Evolutionary conservation across 2,797 vertebrate genomes (phyloP), one percentile per base, ranked within the genome.

Genomic region (Graptemys geographica): DNA sequence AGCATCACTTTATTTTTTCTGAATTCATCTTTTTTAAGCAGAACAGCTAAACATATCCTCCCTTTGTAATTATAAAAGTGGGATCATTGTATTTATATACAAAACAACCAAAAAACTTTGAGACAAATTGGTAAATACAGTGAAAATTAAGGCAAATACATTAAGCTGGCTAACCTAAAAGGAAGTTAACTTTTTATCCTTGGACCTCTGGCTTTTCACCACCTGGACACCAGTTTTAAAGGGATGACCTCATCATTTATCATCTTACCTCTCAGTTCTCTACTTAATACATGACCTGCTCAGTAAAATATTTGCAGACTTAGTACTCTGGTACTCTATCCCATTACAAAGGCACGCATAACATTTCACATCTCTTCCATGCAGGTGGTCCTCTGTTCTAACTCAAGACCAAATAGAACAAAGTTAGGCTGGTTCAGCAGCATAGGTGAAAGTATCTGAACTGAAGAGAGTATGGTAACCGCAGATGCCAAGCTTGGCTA

Each of bases 281-380:
- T 93, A 90, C 94, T 97, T 96, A 96, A 97, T 97, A 96, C 96
- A 99, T 98, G 99, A 99, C 98, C 98, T 99, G 98, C 97, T 97
- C 98, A 97, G 98, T 97, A 98, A 99, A 99, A 98, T 99, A 99
- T 99, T 99, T 99, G 99, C 98, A 99, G 98, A 98, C 98, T 98
- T 98, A 98, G 98, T 98, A 98, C 98, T 98, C 97, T 98, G 99
- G 99, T 98, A 98, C 98, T 99, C 98, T 99, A 99, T 99, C 98
- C 98, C 98, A 98, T 98, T 98, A 98, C 98, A 98, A 98, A 99
- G 99, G 99, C 99, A 99, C 81, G 92, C 97, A 94, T 96, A 97
- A 95, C 95, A 96, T 97, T 96, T 97, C 97, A 96, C 98, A 98
- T 97, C 94, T 95, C 96, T 96, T 98, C 98, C 98, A 98, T 98